phyloP scores from a whole-genome alignment of 2,888 invertebrate species.

The Flexamia atlantica region DNA sequence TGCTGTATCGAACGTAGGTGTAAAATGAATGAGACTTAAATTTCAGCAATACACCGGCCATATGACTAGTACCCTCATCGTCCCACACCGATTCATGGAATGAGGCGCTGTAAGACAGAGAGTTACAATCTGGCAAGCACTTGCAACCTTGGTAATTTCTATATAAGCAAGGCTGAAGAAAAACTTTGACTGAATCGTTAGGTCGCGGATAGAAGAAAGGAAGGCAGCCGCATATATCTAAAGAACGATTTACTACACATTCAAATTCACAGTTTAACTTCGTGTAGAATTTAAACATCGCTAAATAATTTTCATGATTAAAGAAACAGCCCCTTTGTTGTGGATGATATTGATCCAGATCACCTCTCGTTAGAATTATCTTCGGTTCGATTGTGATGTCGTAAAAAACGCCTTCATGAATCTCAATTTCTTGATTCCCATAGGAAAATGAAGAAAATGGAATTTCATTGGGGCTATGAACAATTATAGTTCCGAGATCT shows the following conservation, averaged over 20 bases:
- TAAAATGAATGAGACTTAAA: neutral
- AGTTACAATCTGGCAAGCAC: neutral
- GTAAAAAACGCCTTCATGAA: neutral
- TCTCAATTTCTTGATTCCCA: neutral
- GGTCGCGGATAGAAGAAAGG: neutral
- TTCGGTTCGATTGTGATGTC: neutral
- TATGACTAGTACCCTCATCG: too few relatives aligned
- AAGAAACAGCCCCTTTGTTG: neutral
- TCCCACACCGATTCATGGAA: too few relatives aligned
- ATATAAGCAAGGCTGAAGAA: neutral
- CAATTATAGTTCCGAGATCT: neutral
- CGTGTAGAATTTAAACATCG: neutral
- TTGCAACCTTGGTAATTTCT: neutral
- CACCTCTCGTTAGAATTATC: neutral
- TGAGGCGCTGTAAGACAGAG: neutral
- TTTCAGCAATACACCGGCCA: neutral
- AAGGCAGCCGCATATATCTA: neutral
- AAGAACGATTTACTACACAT: neutral
- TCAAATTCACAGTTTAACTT: conserved; percentile 8
- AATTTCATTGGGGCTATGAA: conserved; percentile 11
- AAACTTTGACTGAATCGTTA: neutral
- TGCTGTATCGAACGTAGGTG: neutral
- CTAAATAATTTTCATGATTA: neutral
- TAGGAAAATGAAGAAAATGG: neutral
- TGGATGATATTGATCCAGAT: neutral